Evolutionary conservation across 2,113 vertebrate species (phyloP), one percentile per base, ranked within the genome.

Genomic region (Oryctolagus cuniculus): DNA sequence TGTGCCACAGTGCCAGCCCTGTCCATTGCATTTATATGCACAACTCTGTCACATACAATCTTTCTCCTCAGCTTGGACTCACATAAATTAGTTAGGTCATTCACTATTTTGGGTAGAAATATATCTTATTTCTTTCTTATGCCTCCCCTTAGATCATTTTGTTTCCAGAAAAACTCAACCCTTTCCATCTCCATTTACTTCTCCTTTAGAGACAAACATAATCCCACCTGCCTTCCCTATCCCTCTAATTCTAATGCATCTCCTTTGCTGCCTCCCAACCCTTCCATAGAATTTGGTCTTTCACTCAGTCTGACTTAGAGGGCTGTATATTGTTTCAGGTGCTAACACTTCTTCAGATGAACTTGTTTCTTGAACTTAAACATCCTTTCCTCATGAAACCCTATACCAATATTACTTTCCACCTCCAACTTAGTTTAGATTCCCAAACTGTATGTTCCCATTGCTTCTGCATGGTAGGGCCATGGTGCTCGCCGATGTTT

Each of bases 291-390:
- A 38, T 72, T 85, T 63, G 24, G 53, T 78, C 24, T 27, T 31
- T 75, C 2, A 25, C 17, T 82, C 51, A 55, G 74, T 63, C 49
- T 34, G n/a, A 21, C 15, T 10, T 24, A 19, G 27, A 84, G 25
- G 34, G n/a, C 27, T 67, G 10, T 83, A 0, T n/a, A 13, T 12
- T n/a, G 24, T 25, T 69, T 73, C 38, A 22, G 29, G 15, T 61
- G 27, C 13, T 2, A 64, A n/a, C 64, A 73, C 83, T 93, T 70
- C 31, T 70, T 75, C 25, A 74, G 81, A 58, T 38, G 17, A 90
- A 92, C 25, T 34, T n/a, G 19, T 53, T 75, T 90, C 9, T 34
- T 77, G 16, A 93, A 91, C 31, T 24, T 89, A 80, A 86, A 44
- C 1, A 8, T 70, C 55, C 15, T 15, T 75, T 70, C 12, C 22